These are phyloP conservation scores for Cinclus mexicanus DNA, from an alignment of 2,113 vertebrate species.

Conservation along the genomic window DNA sequence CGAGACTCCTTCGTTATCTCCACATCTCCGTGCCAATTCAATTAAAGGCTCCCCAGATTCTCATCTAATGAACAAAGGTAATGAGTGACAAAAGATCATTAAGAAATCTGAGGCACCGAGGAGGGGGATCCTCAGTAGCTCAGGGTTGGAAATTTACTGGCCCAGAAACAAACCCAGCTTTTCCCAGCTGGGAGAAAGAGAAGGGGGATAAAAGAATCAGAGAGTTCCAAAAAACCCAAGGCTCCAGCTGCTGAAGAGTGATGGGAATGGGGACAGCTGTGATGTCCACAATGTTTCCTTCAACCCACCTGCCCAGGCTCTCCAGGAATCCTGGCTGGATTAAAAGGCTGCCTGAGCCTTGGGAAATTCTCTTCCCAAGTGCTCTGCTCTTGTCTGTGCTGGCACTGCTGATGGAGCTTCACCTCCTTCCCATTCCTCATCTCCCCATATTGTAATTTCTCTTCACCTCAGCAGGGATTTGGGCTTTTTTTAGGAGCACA, in stretches of 20 bases:
- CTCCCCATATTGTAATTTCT: background rate
- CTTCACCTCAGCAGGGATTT: background rate
- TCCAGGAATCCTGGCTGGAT: background rate
- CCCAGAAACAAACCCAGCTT: background rate
- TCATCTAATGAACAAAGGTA: background rate
- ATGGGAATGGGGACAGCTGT: background rate
- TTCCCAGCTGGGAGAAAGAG: fast-evolving
- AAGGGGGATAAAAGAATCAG: background rate
- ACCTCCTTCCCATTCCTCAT: background rate
- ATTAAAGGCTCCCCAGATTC: background rate
- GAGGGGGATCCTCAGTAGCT: background rate
- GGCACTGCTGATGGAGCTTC: background rate
- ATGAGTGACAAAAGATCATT: background rate
- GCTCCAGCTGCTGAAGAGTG: background rate
- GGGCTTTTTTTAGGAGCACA: too few species aligned
- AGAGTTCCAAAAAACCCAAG: background rate
- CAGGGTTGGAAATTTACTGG: background rate
- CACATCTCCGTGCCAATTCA: background rate
- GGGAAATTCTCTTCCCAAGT: background rate
- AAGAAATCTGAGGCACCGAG: background rate
- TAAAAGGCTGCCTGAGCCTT: background rate
- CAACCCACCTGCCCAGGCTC: background rate
- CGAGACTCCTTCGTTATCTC: background rate
- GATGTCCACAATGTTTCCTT: background rate
- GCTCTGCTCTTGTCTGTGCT: background rate